A percentile compares a stretch with the other conserved stretches of the same genome.
Evolutionary conservation across 2,888 invertebrate genomes (phyloP).

Genomic region (Brachyptera risi): DNA sequence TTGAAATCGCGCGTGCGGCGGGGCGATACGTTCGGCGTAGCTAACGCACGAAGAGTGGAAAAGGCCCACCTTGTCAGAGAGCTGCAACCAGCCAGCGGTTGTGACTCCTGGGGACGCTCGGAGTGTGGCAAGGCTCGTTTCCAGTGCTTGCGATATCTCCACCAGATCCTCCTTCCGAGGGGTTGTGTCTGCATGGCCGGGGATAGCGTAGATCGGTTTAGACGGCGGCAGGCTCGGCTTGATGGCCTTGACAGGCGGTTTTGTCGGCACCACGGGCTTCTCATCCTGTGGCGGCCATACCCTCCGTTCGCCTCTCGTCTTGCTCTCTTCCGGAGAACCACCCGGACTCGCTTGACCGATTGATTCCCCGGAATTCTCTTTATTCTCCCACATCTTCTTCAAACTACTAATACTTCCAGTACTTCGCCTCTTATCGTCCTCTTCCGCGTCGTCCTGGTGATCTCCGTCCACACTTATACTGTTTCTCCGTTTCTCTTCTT

Average conservation of each 20-base stretch:
- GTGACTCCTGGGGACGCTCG: constrained; percentile 48
- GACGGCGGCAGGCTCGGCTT: constrained; percentile 50
- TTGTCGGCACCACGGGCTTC: constrained; percentile 68
- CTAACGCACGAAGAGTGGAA: constrained; percentile 78
- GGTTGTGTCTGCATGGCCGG: constrained; percentile 48
- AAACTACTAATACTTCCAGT: constrained; percentile 90
- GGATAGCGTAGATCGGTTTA: constrained; percentile 76
- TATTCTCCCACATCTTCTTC: constrained; percentile 89
- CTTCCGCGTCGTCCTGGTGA: constrained; percentile 52
- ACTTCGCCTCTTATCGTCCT: constrained; percentile 82
- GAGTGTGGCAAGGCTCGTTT: constrained; percentile 59
- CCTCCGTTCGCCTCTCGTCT: constrained; percentile 45
- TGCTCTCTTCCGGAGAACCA: constrained; percentile 23
- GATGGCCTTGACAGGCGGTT: constrained; percentile 60
- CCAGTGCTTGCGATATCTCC: constrained; percentile 53
- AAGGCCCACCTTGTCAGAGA: constrained; percentile 73
- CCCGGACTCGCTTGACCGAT: constrained; percentile 47
- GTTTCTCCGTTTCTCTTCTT: constrained; percentile 40
- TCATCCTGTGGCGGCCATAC: constrained; percentile 53
- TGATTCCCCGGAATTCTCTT: constrained; percentile 49
- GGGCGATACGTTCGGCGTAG: constrained; percentile 74
- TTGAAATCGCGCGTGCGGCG: constrained; percentile 84
- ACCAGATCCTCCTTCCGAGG: constrained; percentile 47
- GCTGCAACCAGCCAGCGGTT: constrained; percentile 70
- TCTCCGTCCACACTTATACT: constrained; percentile 36